Evolutionary conservation across 2,113 vertebrate species (phyloP).

Genomic region (Epinephelus fuscoguttatus): DNA sequence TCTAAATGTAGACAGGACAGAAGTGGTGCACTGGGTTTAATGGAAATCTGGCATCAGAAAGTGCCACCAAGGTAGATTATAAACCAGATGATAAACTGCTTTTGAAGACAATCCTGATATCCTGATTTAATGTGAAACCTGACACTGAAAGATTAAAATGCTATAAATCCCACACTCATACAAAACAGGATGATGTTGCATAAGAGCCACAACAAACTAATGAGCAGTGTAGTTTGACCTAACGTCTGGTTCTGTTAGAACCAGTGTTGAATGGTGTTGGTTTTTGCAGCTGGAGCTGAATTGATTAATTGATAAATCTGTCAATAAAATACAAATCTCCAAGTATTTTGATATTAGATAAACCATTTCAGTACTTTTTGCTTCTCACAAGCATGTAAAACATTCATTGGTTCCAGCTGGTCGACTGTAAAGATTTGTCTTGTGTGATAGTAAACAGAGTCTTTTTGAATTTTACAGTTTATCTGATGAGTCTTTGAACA

Average conservation of each 20-base stretch:
- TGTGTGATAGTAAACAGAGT: no score
- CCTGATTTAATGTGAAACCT: background rate
- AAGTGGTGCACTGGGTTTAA: slow-evolving; percentile 15
- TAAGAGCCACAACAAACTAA: background rate
- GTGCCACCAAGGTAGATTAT: background rate
- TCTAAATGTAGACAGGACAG: slow-evolving; percentile 4
- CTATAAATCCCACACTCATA: background rate
- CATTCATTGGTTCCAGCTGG: no score
- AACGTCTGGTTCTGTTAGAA: background rate
- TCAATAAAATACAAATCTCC: background rate
- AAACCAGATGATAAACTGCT: background rate
- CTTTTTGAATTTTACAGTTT: no score
- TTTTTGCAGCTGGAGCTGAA: background rate
- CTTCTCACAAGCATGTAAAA: no score
- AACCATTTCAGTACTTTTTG: no score
- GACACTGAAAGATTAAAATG: background rate
- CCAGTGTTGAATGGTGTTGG: background rate
- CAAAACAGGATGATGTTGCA: background rate
- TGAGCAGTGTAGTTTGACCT: background rate
- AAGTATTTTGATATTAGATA: background rate
- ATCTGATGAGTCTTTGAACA: no score
- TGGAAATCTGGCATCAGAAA: background rate
- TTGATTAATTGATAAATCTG: background rate
- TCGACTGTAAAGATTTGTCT: background rate
- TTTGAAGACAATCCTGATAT: background rate